Evolutionary conservation across 2,113 vertebrate species (phyloP).

Genomic region (Oceanites oceanicus): DNA sequence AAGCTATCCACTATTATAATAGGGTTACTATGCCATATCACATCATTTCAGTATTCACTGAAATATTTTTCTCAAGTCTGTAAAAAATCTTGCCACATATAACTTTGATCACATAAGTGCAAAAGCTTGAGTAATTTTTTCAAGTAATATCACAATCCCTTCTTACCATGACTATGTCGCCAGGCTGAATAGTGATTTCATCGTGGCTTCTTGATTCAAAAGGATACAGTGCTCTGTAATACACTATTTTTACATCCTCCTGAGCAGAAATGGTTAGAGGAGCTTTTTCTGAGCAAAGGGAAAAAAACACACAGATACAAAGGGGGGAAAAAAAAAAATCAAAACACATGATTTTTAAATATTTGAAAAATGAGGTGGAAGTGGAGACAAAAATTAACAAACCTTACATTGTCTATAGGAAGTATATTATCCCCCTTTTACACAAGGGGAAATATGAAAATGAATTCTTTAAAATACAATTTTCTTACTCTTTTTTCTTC

Average conservation of each 20-base stretch:
- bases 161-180: slow-evolving; percentile 95
- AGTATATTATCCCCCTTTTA: neutral
- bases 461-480: neutral
- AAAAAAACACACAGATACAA: neutral
- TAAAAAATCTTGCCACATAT: neutral
- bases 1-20: neutral
- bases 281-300: slow-evolving; percentile 78
- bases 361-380: neutral
- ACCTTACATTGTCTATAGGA: neutral
- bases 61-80: neutral
- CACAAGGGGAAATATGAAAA: neutral
- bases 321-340: neutral
- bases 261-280: slow-evolving; percentile 83
- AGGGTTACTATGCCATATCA: neutral
- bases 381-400: neutral
- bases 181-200: slow-evolving; percentile 94
- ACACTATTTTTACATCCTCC: slow-evolving; percentile 90
- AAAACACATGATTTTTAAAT: neutral
- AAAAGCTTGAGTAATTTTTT: neutral
- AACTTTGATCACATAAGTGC: neutral
- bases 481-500: neutral
- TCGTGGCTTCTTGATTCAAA: slow-evolving; percentile 97
- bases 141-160: neutral
- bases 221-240: slow-evolving; percentile 94
- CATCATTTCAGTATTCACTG: neutral